Evolutionary conservation across 2,888 invertebrate species (phyloP).

Genomic region (Toxonevra muliebris): DNA sequence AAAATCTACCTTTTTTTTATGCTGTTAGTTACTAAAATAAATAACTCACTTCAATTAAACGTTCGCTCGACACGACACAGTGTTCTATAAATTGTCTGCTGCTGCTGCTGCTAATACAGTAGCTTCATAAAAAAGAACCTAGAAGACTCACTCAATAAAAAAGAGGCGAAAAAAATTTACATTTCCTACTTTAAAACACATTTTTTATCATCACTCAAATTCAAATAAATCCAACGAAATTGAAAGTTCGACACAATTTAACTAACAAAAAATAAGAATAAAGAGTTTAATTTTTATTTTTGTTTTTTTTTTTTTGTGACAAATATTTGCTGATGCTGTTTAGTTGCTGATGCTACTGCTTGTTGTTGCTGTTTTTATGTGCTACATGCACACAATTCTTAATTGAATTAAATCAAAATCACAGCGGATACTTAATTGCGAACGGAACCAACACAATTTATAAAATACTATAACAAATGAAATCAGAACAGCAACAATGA

Average conservation of each 20-base stretch:
- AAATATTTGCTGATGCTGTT: background rate
- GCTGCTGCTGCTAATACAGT: background rate
- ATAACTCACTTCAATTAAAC: background rate
- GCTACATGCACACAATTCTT: conserved; percentile 27
- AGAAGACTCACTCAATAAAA: background rate
- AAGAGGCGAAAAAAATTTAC: background rate
- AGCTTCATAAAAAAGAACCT: background rate
- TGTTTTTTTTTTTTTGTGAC: background rate
- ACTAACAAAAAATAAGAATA: conserved; percentile 1
- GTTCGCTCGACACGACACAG: background rate
- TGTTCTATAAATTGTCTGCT: background rate
- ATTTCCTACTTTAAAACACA: conserved; percentile 62
- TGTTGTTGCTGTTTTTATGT: background rate
- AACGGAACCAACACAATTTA: conserved; percentile 26
- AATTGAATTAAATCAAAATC: conserved; percentile 58
- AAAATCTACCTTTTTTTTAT: too few relatives aligned
- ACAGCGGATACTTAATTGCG: conserved; percentile 41
- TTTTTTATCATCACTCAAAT: conserved; percentile 53
- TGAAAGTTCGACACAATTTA: conserved; percentile 49
- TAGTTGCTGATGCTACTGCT: background rate
- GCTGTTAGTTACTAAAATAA: too few relatives aligned
- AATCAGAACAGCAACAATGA: background rate
- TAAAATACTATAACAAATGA: background rate
- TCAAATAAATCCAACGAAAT: conserved; percentile 47
- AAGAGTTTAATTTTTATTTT: background rate